Conservation (phyloP, 2,888 invertebrate species). For the Pristionchus fissidentatus region DNA sequence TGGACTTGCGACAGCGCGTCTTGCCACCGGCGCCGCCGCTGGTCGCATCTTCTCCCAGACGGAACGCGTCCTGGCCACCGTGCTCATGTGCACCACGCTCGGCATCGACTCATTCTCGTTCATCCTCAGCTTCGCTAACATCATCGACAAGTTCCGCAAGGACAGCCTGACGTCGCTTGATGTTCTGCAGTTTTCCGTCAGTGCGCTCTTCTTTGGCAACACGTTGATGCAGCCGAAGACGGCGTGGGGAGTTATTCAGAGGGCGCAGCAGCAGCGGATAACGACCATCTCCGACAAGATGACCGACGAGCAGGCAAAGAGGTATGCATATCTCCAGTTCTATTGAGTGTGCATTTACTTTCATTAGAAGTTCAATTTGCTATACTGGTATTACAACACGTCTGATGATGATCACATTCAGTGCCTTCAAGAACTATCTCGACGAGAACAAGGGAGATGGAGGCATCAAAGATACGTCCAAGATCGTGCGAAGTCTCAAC, state of each 20-base stretch:
- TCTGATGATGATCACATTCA: not conserved
- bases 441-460: conserved; percentile 41
- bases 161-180: conserved; percentile 46
- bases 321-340: not conserved
- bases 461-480: conserved; percentile 46
- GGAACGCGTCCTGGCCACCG: conserved; percentile 41
- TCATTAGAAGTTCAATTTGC: too few relatives aligned
- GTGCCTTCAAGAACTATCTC: conserved; percentile 38
- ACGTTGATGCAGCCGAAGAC: conserved; percentile 52
- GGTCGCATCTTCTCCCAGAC: conserved; percentile 50
- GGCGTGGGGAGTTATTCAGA: conserved; percentile 49
- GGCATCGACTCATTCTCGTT: conserved; percentile 43
- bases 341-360: too few relatives aligned
- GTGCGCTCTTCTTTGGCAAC: conserved; percentile 51
- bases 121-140: conserved; percentile 34
- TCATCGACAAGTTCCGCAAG: conserved; percentile 47
- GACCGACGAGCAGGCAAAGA: conserved; percentile 23
- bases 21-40: conserved; percentile 43
- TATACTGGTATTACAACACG: too few relatives aligned
- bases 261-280: conserved; percentile 48
- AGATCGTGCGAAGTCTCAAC: conserved; percentile 50
- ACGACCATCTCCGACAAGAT: not conserved
- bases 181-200: conserved; percentile 50
- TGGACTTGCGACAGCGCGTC: conserved; percentile 3
- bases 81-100: conserved; percentile 42